Base-by-base conservation (phyloP, 2,888 invertebrate genomes). In the Limnephilus lunatus region DNA sequence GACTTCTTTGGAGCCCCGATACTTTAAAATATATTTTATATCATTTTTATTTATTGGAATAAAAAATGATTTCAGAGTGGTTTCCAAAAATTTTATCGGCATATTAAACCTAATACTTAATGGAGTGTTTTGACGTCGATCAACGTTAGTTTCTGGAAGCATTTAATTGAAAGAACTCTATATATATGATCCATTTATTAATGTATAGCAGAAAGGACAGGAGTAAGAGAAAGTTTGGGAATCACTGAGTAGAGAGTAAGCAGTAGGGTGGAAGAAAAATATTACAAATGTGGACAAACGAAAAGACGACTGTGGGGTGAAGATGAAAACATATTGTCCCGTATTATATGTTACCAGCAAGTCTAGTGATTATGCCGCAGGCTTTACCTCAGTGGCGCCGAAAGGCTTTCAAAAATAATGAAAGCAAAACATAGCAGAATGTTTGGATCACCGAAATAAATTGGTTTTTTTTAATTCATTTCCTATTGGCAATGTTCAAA, bases 271-370 rank as follows among this genome's bases (percentile, higher is more conserved):
- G 9, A 68, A 68, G 68, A 25, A 25, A 68, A 68, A 68, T 68
- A 25, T 68, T 68, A 82, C 82, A 12, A 82, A 82, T 14, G 82
- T 82, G 82, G 82, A 82, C 82, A 82, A 82, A 82, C 31, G 32
- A 82, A 14, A 82, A 82, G 80, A 90, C 85, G 19, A 25, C 39
- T 85, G 53, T 35, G 32, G 48, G 90, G 68, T 68, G 68, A 68
- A 68, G 68, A 68, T 68, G 68, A 68, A 68, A 68, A 68, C 68
- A 68, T n/a, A 68, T 68, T 68, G 68, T 68, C 25, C 68, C 68
- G 44, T 44, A 44, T 9, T n/a, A n/a, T 25, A 68, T n/a, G 25
- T 68, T 2, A 7, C 68, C 9, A n/a, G 25, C 9, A n/a, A 25
- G 11, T 44, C 44, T 44, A 44, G 68, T n/a, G 68, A 68, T 68